Evolutionary conservation across 1,140 invertebrate species (phyloP), one percentile per base, ranked within the genome.

Genomic region (Papilio polyxenes): DNA sequence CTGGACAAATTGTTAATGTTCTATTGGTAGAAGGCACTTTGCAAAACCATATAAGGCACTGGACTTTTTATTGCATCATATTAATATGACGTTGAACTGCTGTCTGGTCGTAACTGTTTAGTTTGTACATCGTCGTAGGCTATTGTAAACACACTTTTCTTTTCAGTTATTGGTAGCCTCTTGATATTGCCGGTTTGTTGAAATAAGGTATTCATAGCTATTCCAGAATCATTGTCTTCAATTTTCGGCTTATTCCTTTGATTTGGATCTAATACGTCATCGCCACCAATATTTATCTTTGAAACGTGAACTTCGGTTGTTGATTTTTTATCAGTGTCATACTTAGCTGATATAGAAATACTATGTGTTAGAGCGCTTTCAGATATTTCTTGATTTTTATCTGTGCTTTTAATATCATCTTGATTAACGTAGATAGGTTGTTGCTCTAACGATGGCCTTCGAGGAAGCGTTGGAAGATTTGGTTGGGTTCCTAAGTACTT

Each of bases 101-200:
- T 95, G 77, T 95, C 94, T 62, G 94, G 94, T 88, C 94, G 85
- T 23, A 95, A 82, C 88, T 95, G 94, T 88, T 95, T 95, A 17
- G 94, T 95, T 87, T 95, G 94, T 40, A 98, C 97, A 88, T 98
- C 98, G 89, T 98, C 97, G 88, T 98, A 98, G 3, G 98, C 98
- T 85, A 98, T 98, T 1, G 98, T 98, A 87, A 98, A 98, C n/a
- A 98, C 96, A 90, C 98, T 98, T 89, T 98, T 98, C 94, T 98
- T 98, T 87, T 98, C 97, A 37, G 98, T 96, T 82, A 98, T 96
- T 74, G 97, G 96, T 87, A 97, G 95, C 85, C 96, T 91, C 86
- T 96, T 94, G 87, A 95, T 93, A 91, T 96, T 93, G 82, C 95
- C 88, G 4, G 90, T 87, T 82, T 93, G 92, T 77, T 94, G 93